Conservation (phyloP, 2,888 invertebrate species). For the Cremastobaeus sp. region DNA sequence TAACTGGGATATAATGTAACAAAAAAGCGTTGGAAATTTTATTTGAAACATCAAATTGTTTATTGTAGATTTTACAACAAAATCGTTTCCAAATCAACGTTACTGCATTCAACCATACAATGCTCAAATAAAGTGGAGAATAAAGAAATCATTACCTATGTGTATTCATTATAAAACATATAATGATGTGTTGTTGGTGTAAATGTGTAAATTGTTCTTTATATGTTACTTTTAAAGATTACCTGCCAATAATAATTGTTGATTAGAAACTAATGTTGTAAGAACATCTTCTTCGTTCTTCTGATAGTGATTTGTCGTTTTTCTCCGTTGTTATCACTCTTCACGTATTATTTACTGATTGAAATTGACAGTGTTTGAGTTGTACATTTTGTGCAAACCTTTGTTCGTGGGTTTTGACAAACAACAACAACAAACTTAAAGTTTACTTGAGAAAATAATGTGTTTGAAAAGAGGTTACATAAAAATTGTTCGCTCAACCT, state of each 20-base stretch:
- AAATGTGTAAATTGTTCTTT: no score
- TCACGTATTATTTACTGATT: conserved; percentile 1
- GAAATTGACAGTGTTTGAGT: no score
- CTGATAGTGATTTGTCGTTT: not conserved
- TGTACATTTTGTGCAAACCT: no score
- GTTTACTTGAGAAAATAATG: no score
- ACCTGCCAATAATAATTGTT: conserved; percentile 25
- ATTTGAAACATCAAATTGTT: conserved; percentile 36
- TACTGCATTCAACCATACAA: not conserved
- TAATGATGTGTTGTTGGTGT: no score
- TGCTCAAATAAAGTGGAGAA: not conserved
- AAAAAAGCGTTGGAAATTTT: conserved; percentile 31
- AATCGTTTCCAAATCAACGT: no score
- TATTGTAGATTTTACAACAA: conserved; percentile 32
- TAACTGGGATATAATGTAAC: conserved; percentile 41
- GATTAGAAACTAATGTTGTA: conserved; percentile 26
- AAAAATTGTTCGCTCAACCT: no score
- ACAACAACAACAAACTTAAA: no score
- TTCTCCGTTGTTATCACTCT: conserved; percentile 20
- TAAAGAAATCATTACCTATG: no score
- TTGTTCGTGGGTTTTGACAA: no score
- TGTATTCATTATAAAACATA: no score
- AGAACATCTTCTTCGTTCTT: conserved; percentile 17
- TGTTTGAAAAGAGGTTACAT: no score
- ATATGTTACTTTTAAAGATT: conserved; percentile 20